Evolutionary conservation across 1,140 invertebrate genomes (phyloP).

Genomic region (Drosophila quadrilineata): DNA sequence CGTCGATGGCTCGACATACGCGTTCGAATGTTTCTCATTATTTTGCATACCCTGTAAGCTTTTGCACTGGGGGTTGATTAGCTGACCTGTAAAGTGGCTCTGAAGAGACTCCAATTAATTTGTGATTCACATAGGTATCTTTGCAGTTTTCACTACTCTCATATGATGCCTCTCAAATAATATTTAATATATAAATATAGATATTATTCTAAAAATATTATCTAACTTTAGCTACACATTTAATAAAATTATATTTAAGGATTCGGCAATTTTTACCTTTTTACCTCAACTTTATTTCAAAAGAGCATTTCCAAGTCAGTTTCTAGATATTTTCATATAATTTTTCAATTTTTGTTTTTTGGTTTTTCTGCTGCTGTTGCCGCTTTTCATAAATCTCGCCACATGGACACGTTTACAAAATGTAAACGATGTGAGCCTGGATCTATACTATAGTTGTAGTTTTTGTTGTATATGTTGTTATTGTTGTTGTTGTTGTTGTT

Average conservation of each 20-base stretch:
- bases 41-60: conserved; percentile 12
- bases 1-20: conserved; percentile 14
- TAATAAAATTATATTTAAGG: no score
- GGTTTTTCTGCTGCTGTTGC: conserved; percentile 31
- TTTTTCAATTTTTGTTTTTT: not conserved
- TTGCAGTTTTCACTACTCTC: no score
- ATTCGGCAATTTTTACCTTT: no score
- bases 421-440: conserved; percentile 36
- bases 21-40: conserved; percentile 21
- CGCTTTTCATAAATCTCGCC: conserved; percentile 59
- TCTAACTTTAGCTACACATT: no score
- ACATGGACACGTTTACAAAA: conserved; percentile 29
- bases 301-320: conserved; percentile 1
- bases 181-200: no score
- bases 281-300: no score
- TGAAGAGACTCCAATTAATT: no score
- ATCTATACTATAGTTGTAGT: not conserved
- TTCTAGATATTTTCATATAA: no score
- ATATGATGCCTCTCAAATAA: no score
- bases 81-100: not conserved
- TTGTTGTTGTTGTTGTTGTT: conserved; percentile 4
- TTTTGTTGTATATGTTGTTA: conserved; percentile 5
- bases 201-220: no score
- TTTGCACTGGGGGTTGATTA: not conserved
- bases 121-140: no score